Evolutionary conservation across 2,113 vertebrate genomes (phyloP).

Genomic region (Oplegnathus fasciatus): DNA sequence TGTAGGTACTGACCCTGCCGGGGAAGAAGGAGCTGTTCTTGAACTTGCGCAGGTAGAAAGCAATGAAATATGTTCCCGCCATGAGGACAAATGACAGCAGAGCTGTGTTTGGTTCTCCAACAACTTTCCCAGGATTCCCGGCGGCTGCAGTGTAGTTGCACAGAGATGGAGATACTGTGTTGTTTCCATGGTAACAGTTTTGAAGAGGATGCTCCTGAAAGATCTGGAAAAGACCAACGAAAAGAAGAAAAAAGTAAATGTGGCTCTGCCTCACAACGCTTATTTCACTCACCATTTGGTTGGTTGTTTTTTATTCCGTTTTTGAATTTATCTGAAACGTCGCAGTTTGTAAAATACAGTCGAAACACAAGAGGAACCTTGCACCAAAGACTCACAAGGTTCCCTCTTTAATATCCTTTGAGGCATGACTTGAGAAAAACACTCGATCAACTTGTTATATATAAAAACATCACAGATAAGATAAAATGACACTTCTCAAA

Average conservation of each 20-base stretch:
- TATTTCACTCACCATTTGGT: too few relatives aligned
- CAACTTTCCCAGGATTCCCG: constrained; percentile 36
- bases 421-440: too few relatives aligned
- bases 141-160: constrained; percentile 24
- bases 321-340: too few relatives aligned
- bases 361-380: too few relatives aligned
- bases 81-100: constrained; percentile 90
- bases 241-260: not conserved
- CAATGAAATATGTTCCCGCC: constrained; percentile 91
- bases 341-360: too few relatives aligned
- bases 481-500: not conserved
- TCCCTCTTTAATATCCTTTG: too few relatives aligned
- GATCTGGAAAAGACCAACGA: constrained; percentile 82
- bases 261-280: not conserved
- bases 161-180: constrained; percentile 52
- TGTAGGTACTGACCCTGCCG: constrained; percentile 84
- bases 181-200: constrained; percentile 82
- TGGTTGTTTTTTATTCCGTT: too few relatives aligned
- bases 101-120: constrained; percentile 87
- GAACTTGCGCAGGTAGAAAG: constrained; percentile 92
- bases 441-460: too few relatives aligned
- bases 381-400: too few relatives aligned
- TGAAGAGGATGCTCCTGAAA: constrained; percentile 92
- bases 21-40: constrained; percentile 96
- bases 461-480: too few relatives aligned